Conservation (phyloP, 2,113 vertebrate genomes). For the Microtus ochrogaster region DNA sequence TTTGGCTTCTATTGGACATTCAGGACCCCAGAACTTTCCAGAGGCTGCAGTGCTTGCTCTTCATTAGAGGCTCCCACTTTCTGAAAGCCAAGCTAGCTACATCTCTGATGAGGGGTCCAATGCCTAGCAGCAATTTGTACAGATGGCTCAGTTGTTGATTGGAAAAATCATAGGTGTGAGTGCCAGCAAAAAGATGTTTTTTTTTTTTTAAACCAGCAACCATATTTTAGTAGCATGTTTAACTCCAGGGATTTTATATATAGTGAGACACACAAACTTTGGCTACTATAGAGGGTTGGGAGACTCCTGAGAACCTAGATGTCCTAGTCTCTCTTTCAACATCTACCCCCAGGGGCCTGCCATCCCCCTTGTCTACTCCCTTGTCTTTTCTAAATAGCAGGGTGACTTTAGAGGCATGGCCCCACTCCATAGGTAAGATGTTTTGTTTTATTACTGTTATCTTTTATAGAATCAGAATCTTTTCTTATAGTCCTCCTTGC, state of each 20-base stretch:
- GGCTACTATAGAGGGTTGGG: conserved; percentile 85
- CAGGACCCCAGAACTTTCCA: conserved; percentile 90
- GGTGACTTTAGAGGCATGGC: background rate
- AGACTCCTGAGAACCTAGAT: conserved; percentile 88
- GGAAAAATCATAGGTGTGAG: conserved; percentile 88
- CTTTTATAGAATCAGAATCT: background rate
- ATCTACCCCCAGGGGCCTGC: background rate
- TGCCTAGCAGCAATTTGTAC: conserved; percentile 86
- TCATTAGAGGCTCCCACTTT: conserved; percentile 89
- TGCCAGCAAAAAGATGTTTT: conserved; percentile 93
- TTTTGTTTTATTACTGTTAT: background rate
- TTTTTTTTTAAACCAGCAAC: conserved; percentile 89
- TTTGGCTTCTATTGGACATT: conserved; percentile 91
- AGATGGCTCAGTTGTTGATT: conserved; percentile 96
- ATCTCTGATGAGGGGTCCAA: conserved; percentile 81
- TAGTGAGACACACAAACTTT: conserved; percentile 86
- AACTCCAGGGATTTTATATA: conserved; percentile 90
- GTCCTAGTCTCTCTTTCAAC: background rate
- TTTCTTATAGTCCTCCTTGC: background rate
- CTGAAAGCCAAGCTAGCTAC: conserved; percentile 89
- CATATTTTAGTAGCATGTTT: conserved; percentile 84
- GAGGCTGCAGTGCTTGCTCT: conserved; percentile 89
- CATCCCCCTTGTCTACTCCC: background rate
- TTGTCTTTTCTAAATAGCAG: background rate
- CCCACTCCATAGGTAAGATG: background rate